Evolutionary conservation across 2,113 vertebrate genomes (phyloP).

Genomic region (Lates calcarifer): DNA sequence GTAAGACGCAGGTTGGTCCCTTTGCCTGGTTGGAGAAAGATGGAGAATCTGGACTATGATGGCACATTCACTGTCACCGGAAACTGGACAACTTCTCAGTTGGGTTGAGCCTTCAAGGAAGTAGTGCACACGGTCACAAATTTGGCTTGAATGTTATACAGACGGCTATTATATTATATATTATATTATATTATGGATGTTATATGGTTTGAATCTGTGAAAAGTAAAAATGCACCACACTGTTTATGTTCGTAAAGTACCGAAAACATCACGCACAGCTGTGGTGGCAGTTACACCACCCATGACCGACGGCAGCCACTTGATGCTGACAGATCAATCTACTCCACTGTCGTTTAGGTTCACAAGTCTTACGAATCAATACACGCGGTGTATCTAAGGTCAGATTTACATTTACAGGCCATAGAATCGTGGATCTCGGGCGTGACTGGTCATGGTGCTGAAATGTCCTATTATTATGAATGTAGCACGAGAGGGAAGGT

Average conservation of each 20-base stretch:
- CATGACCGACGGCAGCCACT: background rate
- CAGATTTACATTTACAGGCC: background rate
- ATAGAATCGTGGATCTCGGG: background rate
- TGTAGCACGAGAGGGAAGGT: slow-evolving; percentile 14
- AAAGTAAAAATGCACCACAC: background rate
- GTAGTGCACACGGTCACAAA: background rate
- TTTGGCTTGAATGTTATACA: no score
- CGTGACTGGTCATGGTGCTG: background rate
- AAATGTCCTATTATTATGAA: background rate
- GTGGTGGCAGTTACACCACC: background rate
- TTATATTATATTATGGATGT: no score
- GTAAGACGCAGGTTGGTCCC: slow-evolving; percentile 52
- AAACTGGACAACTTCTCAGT: slow-evolving; percentile 21
- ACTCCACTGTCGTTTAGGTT: background rate
- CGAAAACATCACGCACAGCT: background rate
- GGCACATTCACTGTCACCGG: slow-evolving; percentile 28
- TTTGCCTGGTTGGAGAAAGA: slow-evolving; percentile 64
- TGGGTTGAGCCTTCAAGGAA: background rate
- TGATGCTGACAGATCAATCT: background rate
- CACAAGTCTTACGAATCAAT: background rate
- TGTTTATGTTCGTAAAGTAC: background rate
- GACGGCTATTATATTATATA: fast-evolving
- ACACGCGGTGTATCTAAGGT: background rate
- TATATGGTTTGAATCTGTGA: no score
- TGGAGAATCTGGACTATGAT: slow-evolving; percentile 67